phyloP scores from a whole-genome alignment of 1,140 invertebrate genomes.

The Philopotamus ludificatus region DNA sequence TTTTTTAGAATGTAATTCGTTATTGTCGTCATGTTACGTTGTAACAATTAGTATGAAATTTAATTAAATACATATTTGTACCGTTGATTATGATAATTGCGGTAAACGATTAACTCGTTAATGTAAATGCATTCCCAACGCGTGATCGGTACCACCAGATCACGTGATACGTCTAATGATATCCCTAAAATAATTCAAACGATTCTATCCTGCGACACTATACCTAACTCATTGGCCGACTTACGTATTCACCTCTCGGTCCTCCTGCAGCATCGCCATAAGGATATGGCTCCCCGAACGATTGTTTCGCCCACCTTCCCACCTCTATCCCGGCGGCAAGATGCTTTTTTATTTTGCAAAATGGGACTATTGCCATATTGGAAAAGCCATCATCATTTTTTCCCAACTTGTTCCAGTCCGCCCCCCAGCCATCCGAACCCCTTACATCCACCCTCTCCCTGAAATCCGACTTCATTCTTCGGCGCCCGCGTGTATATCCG shows the following conservation, averaged over 20 bases:
- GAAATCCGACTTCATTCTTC: slow-evolving; percentile 22
- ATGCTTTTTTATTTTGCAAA: slow-evolving; percentile 41
- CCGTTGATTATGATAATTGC: too few species aligned
- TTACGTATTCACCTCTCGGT: slow-evolving; percentile 16
- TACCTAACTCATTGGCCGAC: neutral
- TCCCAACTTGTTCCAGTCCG: slow-evolving; percentile 30
- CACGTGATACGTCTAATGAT: too few species aligned
- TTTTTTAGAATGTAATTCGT: too few species aligned
- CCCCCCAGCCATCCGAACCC: neutral
- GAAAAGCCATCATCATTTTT: slow-evolving; percentile 43
- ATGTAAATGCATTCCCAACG: too few species aligned
- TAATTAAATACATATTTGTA: too few species aligned
- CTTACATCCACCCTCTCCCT: neutral
- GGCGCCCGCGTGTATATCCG: slow-evolving; percentile 1
- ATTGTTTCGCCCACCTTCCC: slow-evolving; percentile 35
- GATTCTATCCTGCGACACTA: neutral
- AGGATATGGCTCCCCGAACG: slow-evolving; percentile 37
- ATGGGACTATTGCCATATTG: slow-evolving; percentile 43
- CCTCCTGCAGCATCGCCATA: slow-evolving; percentile 33
- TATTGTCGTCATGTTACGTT: too few species aligned
- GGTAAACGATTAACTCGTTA: too few species aligned
- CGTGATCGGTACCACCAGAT: too few species aligned
- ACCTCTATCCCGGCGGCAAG: neutral
- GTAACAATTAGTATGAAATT: too few species aligned
- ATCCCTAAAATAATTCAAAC: too few species aligned